A percentile compares a stretch with the other conserved stretches of the same genome.
These are phyloP conservation scores for Aphyosemion australe DNA, from an alignment of 2,113 vertebrate species.

Conservation along the genomic window DNA sequence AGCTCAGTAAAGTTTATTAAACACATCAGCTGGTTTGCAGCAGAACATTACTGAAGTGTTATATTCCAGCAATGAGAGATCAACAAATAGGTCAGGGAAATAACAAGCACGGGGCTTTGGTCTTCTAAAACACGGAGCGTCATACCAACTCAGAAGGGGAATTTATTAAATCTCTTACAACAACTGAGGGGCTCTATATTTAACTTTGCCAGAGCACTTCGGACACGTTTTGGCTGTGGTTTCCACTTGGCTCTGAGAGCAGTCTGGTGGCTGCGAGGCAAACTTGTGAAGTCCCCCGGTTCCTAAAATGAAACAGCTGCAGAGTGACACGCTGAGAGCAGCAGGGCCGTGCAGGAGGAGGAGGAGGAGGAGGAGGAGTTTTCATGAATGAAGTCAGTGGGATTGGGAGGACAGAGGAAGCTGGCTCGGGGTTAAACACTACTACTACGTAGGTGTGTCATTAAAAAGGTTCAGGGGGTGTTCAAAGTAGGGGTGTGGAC, in stretches of 20 bases:
- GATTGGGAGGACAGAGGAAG: constrained; percentile 62
- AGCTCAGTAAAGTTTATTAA: no score
- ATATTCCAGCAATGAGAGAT: constrained; percentile 68
- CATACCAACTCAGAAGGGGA: constrained; percentile 73
- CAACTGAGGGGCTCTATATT: constrained; percentile 80
- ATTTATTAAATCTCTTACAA: constrained; percentile 77
- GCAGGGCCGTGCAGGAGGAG: constrained; percentile 20
- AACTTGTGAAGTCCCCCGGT: constrained; percentile 76
- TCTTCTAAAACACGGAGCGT: constrained; percentile 69
- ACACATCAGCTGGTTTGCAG: constrained; percentile 73
- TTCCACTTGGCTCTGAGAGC: constrained; percentile 78
- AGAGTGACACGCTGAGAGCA: constrained; percentile 64
- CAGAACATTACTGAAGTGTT: constrained; percentile 68
- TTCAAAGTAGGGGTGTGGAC: constrained; percentile 61
- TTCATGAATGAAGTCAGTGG: constrained; percentile 78
- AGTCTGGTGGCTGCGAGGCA: constrained; percentile 75
- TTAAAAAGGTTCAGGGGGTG: constrained; percentile 48
- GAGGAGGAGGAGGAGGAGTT: constrained; percentile 56
- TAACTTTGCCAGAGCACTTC: constrained; percentile 78
- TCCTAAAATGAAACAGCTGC: constrained; percentile 84
- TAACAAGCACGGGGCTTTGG: constrained; percentile 68
- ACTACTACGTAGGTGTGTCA: constrained; percentile 67
- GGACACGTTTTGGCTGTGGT: constrained; percentile 74
- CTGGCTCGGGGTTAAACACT: constrained; percentile 40
- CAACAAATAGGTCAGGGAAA: constrained; percentile 74